These are phyloP conservation scores for Argya squamiceps DNA, from an alignment of 2,797 vertebrate species.

Conservation along the genomic window DNA sequence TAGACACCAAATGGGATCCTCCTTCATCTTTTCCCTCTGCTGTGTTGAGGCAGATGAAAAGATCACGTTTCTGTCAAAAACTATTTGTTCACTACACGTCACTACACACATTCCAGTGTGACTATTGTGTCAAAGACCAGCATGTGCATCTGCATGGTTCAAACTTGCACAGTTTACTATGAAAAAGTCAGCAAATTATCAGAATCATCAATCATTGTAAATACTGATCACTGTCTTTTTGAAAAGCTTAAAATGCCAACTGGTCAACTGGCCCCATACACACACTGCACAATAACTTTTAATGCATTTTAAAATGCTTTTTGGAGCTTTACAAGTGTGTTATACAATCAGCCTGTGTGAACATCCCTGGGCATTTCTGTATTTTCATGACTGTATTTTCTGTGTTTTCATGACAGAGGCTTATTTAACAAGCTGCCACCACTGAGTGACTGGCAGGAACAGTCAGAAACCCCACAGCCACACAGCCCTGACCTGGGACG, in stretches of 20 bases:
- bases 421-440: not conserved
- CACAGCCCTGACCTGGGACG: not conserved
- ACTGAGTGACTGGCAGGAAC: not conserved
- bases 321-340: not conserved
- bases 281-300: not conserved
- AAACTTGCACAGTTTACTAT: not conserved
- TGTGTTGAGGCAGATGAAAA: not conserved
- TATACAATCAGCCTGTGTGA: not conserved
- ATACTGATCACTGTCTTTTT: not conserved
- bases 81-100: not conserved
- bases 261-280: not conserved
- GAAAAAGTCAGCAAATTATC: not conserved
- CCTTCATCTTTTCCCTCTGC: not conserved
- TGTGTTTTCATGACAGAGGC: not conserved
- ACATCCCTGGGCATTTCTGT: not conserved
- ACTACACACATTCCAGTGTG: not conserved
- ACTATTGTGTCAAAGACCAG: not conserved
- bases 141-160: not conserved
- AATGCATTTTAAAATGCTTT: not conserved
- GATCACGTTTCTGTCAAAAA: not conserved
- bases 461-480: not conserved
- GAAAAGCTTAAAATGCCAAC: not conserved
- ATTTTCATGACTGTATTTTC: not conserved
- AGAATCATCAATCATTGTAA: not conserved
- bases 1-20: not conserved